phyloP scores from a whole-genome alignment of 2,888 invertebrate genomes.

The Carterocephalus palaemon region DNA sequence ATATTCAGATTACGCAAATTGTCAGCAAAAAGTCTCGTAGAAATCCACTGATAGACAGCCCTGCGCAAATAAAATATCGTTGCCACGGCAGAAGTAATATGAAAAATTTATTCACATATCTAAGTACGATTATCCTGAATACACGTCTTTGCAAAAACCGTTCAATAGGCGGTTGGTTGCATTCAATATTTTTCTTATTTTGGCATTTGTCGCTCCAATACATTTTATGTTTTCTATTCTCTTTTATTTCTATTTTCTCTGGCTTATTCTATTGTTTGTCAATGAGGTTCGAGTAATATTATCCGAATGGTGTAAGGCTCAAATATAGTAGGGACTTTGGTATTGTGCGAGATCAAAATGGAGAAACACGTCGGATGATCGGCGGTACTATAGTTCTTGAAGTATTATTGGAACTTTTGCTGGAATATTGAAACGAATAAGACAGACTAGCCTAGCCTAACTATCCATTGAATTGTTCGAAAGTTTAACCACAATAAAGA shows the following conservation, averaged over 20 bases:
- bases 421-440: too few relatives aligned
- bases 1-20: too few relatives aligned
- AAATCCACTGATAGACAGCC: too few relatives aligned
- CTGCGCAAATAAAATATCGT: constrained; percentile 8
- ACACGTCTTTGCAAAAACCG: constrained; percentile 17
- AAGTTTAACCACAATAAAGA: too few relatives aligned
- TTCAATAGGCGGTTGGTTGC: constrained; percentile 19
- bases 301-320: constrained; percentile 2
- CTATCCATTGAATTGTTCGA: too few relatives aligned
- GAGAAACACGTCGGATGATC: not conserved
- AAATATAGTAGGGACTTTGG: constrained; percentile 5
- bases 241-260: constrained; percentile 8
- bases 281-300: constrained; percentile 16
- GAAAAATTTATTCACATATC: constrained; percentile 31
- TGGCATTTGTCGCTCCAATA: constrained; percentile 5
- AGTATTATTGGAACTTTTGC: too few relatives aligned
- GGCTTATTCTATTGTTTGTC: constrained; percentile 19
- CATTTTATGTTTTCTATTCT: constrained; percentile 1
- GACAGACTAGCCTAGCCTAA: too few relatives aligned
- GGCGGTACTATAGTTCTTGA: too few relatives aligned
- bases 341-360: constrained; percentile 7
- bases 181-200: constrained; percentile 21
- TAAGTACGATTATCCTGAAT: constrained; percentile 17
- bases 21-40: too few relatives aligned
- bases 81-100: constrained; percentile 25